Conservation (phyloP, 1,140 invertebrate species). For the Habropoda laboriosa region DNA sequence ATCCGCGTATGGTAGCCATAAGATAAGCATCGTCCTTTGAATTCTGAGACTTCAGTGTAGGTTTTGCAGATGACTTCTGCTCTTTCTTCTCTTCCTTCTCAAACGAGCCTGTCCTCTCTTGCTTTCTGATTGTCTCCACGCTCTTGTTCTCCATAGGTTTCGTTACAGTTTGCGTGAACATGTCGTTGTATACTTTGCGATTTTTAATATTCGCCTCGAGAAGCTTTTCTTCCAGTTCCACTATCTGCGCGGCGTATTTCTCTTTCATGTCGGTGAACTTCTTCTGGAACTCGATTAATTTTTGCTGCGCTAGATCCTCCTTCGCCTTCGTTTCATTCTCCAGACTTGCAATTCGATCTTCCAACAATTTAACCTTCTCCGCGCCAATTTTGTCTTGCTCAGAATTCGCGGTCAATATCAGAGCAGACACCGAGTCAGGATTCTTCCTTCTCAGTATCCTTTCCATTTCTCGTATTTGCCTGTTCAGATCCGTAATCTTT, state of each 20-base stretch:
- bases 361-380: slow-evolving; percentile 83
- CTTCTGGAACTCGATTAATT: slow-evolving; percentile 87
- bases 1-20: slow-evolving; percentile 88
- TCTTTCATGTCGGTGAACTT: slow-evolving; percentile 89
- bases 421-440: slow-evolving; percentile 89
- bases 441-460: slow-evolving; percentile 89
- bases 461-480: slow-evolving; percentile 92
- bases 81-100: slow-evolving; percentile 65
- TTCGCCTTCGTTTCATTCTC: slow-evolving; percentile 87
- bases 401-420: slow-evolving; percentile 85
- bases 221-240: slow-evolving; percentile 85
- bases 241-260: slow-evolving; percentile 88
- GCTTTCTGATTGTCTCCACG: slow-evolving; percentile 57
- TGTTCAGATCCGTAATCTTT: slow-evolving; percentile 87
- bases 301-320: slow-evolving; percentile 86
- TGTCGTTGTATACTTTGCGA: slow-evolving; percentile 68
- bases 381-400: slow-evolving; percentile 80
- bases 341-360: slow-evolving; percentile 87
- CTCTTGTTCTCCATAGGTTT: slow-evolving; percentile 61
- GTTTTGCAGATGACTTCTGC: slow-evolving; percentile 49
- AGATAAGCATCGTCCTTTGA: slow-evolving; percentile 88
- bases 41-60: slow-evolving; percentile 73
- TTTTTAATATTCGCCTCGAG: slow-evolving; percentile 64
- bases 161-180: slow-evolving; percentile 71
- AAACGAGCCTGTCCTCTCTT: slow-evolving; percentile 38